A percentile compares a stretch with the other conserved stretches of the same genome.
These are phyloP conservation scores for Poeciliopsis occidentalis DNA, from an alignment of 2,113 vertebrate species.

Conservation along the genomic window DNA sequence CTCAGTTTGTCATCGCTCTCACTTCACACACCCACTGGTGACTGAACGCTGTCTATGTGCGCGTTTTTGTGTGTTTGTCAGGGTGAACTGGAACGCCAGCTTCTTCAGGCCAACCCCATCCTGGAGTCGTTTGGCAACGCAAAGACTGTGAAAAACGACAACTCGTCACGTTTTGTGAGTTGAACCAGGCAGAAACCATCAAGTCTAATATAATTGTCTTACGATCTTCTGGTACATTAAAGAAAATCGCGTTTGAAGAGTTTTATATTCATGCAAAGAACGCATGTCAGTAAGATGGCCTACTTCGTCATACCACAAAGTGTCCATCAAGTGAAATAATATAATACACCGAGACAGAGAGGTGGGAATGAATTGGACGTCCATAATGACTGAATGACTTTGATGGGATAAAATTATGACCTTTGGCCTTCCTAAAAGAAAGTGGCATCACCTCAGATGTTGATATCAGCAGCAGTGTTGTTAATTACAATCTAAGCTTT, in stretches of 20 bases:
- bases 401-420: too few species aligned
- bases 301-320: background rate
- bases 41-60: background rate
- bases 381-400: too few species aligned
- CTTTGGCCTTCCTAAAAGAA: too few species aligned
- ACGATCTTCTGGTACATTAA: background rate
- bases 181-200: background rate
- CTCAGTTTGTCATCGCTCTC: constrained; percentile 6
- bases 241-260: background rate
- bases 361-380: background rate
- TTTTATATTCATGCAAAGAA: background rate
- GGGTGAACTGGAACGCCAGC: constrained; percentile 96
- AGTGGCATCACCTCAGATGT: too few species aligned
- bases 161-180: constrained; percentile 99
- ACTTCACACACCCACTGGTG: background rate
- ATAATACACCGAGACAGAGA: background rate
- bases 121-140: constrained; percentile 97
- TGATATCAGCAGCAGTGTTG: too few species aligned
- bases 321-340: background rate
- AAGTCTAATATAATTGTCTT: background rate
- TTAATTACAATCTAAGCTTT: too few species aligned
- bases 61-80: constrained; percentile 71
- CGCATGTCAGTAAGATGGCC: background rate
- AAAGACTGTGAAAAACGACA: constrained; percentile 99
- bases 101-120: constrained; percentile 97